Evolutionary conservation across 2,113 vertebrate species (phyloP), one percentile per base, ranked within the genome.

Genomic region (Shinisaurus crocodilurus): DNA sequence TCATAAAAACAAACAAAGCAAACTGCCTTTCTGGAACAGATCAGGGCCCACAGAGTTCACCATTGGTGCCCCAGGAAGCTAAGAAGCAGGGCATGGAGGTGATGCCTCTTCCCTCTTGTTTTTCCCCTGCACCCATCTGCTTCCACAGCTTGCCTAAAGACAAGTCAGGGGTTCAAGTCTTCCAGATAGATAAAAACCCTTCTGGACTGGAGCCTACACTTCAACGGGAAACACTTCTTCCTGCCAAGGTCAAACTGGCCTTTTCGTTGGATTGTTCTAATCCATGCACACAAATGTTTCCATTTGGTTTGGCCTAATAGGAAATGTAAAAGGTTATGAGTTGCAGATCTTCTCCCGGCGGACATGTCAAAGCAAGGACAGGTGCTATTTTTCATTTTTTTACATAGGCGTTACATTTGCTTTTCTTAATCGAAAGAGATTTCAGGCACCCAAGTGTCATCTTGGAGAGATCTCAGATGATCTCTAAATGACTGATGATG

Each of bases 401-500:
- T 37, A n/a, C 18, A 92, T 82, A 0, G 91, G 88, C 85, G 90
- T 90, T 91, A 69, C 70, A 81, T 90, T 94, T 91, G 92, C 89
- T 94, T 92, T 88, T 92, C 88, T 93, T 85, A 95, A 93, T 91
- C 25, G 86, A 94, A 96, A 93, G 82, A 94, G 88, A 96, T 88
- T 90, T 92, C 9, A 37, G 75, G 86, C 48, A 84, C 86, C 82
- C 50, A 87, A 87, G 85, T 87, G 92, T 90, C 91, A 76, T 95
- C 95, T 94, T 93, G 91, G 84, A 95, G 92, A n/a, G n/a, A n/a
- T n/a, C n/a, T n/a, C n/a, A 90, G 88, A 93, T 0, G 2, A 89
- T 92, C 94, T 94, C 93, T 93, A 93, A 93, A 85, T 95, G 95
- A 95, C 91, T 95, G 95, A 96, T 82, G 90, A 93, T 92, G 89